These are phyloP conservation scores for Macrosteles quadrilineatus DNA, from an alignment of 1,140 invertebrate genomes.

Conservation along the genomic window DNA sequence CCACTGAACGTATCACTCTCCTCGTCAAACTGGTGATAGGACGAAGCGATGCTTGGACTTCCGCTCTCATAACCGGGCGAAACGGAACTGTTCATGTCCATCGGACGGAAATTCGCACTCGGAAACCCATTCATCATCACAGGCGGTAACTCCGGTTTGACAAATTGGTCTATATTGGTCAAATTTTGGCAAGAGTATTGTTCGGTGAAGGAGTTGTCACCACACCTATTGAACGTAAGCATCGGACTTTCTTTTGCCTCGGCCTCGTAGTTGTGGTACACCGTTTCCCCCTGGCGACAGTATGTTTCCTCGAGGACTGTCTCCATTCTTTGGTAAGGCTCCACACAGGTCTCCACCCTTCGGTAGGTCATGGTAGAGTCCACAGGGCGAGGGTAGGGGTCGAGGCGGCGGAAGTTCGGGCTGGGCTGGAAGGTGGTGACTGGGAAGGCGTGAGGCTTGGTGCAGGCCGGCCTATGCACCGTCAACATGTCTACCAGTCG, in stretches of 20 bases:
- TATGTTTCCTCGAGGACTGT: constrained; percentile 1
- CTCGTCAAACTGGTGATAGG: constrained; percentile 31
- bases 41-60: constrained; percentile 29
- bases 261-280: constrained; percentile 13
- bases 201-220: neutral
- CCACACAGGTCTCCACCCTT: constrained; percentile 24
- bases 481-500: constrained; percentile 73
- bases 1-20: constrained; percentile 16
- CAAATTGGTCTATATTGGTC: constrained; percentile 17
- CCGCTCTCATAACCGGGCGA: constrained; percentile 33
- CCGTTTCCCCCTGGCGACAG: neutral
- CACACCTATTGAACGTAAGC: neutral
- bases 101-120: constrained; percentile 1
- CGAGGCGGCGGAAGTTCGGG: constrained; percentile 8
- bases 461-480: constrained; percentile 67
- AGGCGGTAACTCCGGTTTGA: constrained; percentile 17
- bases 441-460: constrained; percentile 56
- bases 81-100: constrained; percentile 26
- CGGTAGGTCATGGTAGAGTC: constrained; percentile 7
- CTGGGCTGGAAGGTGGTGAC: neutral
- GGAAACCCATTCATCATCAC: neutral
- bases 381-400: constrained; percentile 3
- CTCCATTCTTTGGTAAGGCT: constrained; percentile 22
- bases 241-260: neutral
- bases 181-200: constrained; percentile 26